Evolutionary conservation across 2,888 invertebrate genomes (phyloP).

Genomic region (Hypomecis punctinalis): DNA sequence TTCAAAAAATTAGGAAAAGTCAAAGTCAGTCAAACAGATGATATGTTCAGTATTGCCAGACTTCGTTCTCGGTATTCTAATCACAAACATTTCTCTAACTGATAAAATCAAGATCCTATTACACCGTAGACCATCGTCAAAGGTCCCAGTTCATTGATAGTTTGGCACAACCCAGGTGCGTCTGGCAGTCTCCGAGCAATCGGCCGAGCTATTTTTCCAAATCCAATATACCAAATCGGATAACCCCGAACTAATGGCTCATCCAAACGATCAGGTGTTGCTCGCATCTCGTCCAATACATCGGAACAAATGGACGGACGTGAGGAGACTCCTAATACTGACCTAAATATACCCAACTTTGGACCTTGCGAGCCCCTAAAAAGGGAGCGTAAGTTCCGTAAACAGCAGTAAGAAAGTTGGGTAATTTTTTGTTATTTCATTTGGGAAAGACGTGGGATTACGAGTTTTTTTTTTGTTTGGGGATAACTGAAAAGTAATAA

Average conservation of each 20-base stretch:
- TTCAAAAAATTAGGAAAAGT: too few relatives aligned
- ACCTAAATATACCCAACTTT: slow-evolving; percentile 55
- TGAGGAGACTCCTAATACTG: slow-evolving; percentile 65
- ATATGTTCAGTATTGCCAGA: too few relatives aligned
- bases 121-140: neutral
- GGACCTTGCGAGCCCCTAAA: slow-evolving; percentile 15
- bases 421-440: slow-evolving; percentile 35
- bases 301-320: slow-evolving; percentile 80
- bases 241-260: slow-evolving; percentile 38
- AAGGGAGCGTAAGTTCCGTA: slow-evolving; percentile 29
- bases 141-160: slow-evolving; percentile 1
- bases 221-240: slow-evolving; percentile 42
- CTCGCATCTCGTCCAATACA: slow-evolving; percentile 64
- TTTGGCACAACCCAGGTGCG: slow-evolving; percentile 16
- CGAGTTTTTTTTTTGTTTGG: slow-evolving; percentile 15
- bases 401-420: slow-evolving; percentile 30
- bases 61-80: too few relatives aligned
- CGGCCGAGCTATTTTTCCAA: slow-evolving; percentile 23
- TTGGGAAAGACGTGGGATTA: slow-evolving; percentile 28
- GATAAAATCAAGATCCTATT: neutral
- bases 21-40: too few relatives aligned
- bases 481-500: slow-evolving; percentile 9
- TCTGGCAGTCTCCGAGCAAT: slow-evolving; percentile 12
- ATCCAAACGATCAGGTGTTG: slow-evolving; percentile 66
- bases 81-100: neutral